Evolutionary conservation across 2,113 vertebrate species (phyloP).

Genomic region (Ranitomeya imitator): DNA sequence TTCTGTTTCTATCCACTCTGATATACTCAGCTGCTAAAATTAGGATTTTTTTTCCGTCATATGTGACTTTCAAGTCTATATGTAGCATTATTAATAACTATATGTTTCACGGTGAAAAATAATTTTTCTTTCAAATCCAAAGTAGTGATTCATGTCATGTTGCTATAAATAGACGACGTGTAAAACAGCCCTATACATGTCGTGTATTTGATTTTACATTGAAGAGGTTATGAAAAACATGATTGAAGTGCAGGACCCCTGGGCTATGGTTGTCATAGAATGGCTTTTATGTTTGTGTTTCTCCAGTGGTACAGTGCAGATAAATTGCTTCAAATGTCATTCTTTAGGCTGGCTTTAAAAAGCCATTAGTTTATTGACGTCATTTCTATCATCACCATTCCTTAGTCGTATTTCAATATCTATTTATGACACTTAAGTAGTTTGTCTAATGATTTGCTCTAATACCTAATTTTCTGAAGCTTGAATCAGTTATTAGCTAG

Average conservation of each 20-base stretch:
- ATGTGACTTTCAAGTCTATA: not conserved
- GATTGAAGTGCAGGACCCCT: not conserved
- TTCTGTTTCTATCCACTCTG: no score
- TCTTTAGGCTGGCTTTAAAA: not conserved
- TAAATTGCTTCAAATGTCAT: slow-evolving; percentile 5
- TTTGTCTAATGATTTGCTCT: not conserved
- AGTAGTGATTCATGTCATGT: not conserved
- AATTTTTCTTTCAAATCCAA: not conserved
- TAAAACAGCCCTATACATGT: not conserved
- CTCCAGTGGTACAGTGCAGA: not conserved
- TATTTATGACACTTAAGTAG: not conserved
- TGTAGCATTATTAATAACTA: not conserved
- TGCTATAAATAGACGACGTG: not conserved
- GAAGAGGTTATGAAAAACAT: not conserved
- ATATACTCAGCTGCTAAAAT: not conserved
- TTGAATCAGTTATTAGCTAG: not conserved
- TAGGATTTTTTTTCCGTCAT: not conserved
- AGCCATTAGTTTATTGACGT: not conserved
- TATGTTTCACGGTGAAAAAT: not conserved
- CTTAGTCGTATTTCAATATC: not conserved
- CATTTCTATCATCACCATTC: not conserved
- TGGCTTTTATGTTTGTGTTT: slow-evolving; percentile 1
- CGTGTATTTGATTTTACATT: not conserved
- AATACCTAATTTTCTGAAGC: not conserved
- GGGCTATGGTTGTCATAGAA: not conserved